These are phyloP conservation scores for Mesorhabditis belari DNA, from an alignment of 2,888 invertebrate genomes.

Conservation along the genomic window DNA sequence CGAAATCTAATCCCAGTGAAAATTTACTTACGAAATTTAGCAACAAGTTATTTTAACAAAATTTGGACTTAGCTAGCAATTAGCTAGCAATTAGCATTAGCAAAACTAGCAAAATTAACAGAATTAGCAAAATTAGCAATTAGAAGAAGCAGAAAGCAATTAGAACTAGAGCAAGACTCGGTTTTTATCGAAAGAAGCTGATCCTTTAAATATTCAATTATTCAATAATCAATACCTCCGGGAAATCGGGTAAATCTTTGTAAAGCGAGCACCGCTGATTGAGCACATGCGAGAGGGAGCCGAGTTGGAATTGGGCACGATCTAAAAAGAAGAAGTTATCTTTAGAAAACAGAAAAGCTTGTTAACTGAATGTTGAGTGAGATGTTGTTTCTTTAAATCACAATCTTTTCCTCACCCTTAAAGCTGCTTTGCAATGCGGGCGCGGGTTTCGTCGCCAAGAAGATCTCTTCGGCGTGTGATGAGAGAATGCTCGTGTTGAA, in stretches of 20 bases:
- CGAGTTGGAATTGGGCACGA: slow-evolving; percentile 80
- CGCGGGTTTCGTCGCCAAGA: slow-evolving; percentile 85
- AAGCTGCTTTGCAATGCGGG: slow-evolving; percentile 73
- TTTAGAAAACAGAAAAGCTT: background rate
- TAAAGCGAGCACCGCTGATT: slow-evolving; percentile 80
- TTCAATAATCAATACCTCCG: slow-evolving; percentile 64
- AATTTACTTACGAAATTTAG: too few species aligned
- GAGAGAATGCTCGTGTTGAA: slow-evolving; percentile 58
- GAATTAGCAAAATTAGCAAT: too few species aligned
- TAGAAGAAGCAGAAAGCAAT: background rate
- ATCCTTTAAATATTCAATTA: background rate
- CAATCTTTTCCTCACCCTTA: slow-evolving; percentile 49
- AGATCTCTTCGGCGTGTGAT: slow-evolving; percentile 68
- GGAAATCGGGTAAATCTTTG: slow-evolving; percentile 77
- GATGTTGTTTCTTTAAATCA: background rate
- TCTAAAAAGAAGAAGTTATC: slow-evolving; percentile 59
- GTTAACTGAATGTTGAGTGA: background rate
- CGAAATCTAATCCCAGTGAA: too few species aligned
- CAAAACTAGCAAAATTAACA: too few species aligned
- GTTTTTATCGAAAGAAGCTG: too few species aligned
- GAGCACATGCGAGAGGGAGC: slow-evolving; percentile 87
- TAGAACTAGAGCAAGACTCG: background rate
- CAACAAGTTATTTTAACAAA: too few species aligned
- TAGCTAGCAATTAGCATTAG: background rate
- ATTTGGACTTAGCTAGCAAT: too few species aligned